phyloP scores from a whole-genome alignment of 2,888 invertebrate genomes.

The Hypomecis punctinalis region DNA sequence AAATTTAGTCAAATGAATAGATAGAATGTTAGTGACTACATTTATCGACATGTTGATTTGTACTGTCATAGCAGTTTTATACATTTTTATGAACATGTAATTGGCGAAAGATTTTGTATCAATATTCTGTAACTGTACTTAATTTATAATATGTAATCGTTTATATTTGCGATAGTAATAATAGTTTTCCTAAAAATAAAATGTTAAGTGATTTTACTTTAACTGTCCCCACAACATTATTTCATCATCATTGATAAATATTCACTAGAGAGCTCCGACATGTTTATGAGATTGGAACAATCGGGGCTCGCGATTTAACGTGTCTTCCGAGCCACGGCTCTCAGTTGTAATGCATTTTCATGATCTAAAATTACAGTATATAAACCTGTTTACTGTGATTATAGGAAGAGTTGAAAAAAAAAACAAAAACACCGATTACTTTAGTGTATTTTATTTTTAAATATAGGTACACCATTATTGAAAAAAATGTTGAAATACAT shows the following conservation, averaged over 20 bases:
- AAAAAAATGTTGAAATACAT: conserved; percentile 35
- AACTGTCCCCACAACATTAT: not conserved
- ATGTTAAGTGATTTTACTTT: conserved; percentile 40
- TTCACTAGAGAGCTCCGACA: too few relatives aligned
- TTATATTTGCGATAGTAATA: conserved; percentile 73
- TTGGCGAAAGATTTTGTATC: conserved; percentile 75
- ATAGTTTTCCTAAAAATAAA: conserved; percentile 72
- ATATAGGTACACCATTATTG: conserved; percentile 34
- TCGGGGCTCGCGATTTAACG: too few relatives aligned
- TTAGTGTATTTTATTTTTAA: conserved; percentile 40
- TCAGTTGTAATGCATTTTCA: too few relatives aligned
- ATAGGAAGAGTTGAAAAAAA: not conserved
- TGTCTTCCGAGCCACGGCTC: too few relatives aligned
- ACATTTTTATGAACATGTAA: conserved; percentile 78
- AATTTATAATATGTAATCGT: conserved; percentile 74
- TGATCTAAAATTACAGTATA: too few relatives aligned
- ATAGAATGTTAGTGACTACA: conserved; percentile 59
- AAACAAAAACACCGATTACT: conserved; percentile 19
- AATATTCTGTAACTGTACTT: conserved; percentile 63
- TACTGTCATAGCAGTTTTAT: conserved; percentile 70
- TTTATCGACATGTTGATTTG: conserved; percentile 46
- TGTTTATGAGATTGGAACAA: too few relatives aligned
- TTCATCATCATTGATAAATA: too few relatives aligned
- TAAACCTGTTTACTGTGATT: too few relatives aligned
- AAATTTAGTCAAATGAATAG: conserved; percentile 48